A percentile compares a stretch with the other conserved stretches of the same genome.
Conservation (phyloP, 2,888 invertebrate genomes). For the Philopedon plagiatum region DNA sequence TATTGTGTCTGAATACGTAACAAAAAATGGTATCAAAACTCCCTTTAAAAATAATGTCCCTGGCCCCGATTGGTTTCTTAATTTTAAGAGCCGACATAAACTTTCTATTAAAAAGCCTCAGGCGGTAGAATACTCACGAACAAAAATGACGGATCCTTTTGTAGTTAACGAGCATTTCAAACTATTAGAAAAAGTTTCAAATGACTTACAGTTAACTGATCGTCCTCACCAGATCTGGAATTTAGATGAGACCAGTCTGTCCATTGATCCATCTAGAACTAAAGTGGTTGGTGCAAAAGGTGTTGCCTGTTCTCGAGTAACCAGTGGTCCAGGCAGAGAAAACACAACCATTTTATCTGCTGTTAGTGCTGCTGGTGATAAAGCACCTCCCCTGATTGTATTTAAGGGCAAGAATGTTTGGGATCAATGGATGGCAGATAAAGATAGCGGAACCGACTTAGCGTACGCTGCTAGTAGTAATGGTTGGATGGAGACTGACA, state of each 20-base stretch:
- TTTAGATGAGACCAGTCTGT: slow-evolving; percentile 44
- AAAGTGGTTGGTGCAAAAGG: slow-evolving; percentile 55
- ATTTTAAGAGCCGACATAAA: slow-evolving; percentile 10
- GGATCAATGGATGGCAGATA: slow-evolving; percentile 60
- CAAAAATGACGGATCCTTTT: slow-evolving; percentile 29
- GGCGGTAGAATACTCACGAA: slow-evolving; percentile 40
- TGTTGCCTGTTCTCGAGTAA: slow-evolving; percentile 40
- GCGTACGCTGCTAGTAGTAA: slow-evolving; percentile 58
- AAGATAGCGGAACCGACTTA: slow-evolving; percentile 52
- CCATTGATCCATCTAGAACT: slow-evolving; percentile 46
- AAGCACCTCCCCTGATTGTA: slow-evolving; percentile 61
- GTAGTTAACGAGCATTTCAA: too few species aligned
- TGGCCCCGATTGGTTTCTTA: neutral
- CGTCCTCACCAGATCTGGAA: slow-evolving; percentile 34
- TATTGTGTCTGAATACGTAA: slow-evolving; percentile 31
- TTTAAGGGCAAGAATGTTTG: slow-evolving; percentile 62
- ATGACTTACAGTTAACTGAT: slow-evolving; percentile 12
- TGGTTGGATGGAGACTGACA: slow-evolving; percentile 59
- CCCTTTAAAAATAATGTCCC: slow-evolving; percentile 25
- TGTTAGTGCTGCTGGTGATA: slow-evolving; percentile 56
- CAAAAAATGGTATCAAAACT: slow-evolving; percentile 27
- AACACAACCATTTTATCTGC: slow-evolving; percentile 59
- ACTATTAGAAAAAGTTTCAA: too few species aligned
- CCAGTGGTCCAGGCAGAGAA: slow-evolving; percentile 57
- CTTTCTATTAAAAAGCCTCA: slow-evolving; percentile 33